Evolutionary conservation across 2,888 invertebrate genomes (phyloP).

Genomic region (Chorisops tibialis): DNA sequence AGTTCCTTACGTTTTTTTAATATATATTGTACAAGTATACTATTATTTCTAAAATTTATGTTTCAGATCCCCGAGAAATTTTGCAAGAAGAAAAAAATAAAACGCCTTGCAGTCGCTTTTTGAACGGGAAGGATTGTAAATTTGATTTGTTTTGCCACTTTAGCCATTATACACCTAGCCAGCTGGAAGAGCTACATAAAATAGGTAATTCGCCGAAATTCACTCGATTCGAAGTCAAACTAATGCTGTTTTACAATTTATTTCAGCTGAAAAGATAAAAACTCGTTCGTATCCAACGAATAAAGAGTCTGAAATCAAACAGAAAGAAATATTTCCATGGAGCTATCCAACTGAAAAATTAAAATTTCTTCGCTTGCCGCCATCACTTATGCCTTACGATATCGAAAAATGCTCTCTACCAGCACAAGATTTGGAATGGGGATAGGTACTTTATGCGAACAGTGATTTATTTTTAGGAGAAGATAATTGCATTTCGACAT

Average conservation of each 20-base stretch:
- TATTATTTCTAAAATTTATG: too few species aligned
- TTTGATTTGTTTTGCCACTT: slow-evolving; percentile 45
- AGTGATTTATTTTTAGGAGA: too few species aligned
- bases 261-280: background rate
- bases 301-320: background rate
- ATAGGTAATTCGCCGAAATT: slow-evolving; percentile 36
- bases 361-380: background rate
- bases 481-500: too few species aligned
- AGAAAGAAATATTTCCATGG: slow-evolving; percentile 1
- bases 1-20: too few species aligned
- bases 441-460: background rate
- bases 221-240: background rate
- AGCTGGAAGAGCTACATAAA: slow-evolving; percentile 40
- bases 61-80: slow-evolving; percentile 33
- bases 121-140: slow-evolving; percentile 42
- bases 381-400: slow-evolving; percentile 9
- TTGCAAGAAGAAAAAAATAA: slow-evolving; percentile 34
- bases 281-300: background rate
- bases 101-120: slow-evolving; percentile 40
- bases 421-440: background rate
- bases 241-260: background rate
- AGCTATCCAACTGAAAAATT: slow-evolving; percentile 6
- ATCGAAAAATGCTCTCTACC: background rate
- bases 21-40: too few species aligned
- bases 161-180: slow-evolving; percentile 41